Conservation (phyloP, 1,140 invertebrate genomes). For the Heterodera carotae region DNA sequence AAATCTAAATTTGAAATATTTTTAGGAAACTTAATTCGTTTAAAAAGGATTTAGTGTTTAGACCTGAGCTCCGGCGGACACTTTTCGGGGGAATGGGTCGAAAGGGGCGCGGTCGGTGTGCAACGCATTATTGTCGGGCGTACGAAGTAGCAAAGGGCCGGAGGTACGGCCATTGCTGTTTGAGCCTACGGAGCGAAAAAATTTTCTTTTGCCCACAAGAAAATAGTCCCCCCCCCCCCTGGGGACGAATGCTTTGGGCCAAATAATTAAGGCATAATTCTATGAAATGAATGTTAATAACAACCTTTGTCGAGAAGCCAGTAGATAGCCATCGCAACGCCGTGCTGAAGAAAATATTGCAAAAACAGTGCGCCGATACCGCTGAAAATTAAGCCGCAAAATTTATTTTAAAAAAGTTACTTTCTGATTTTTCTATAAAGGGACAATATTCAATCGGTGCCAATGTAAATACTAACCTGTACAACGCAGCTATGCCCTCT, state of each 20-base stretch:
- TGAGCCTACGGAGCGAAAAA: too few species aligned
- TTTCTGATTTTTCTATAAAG: too few species aligned
- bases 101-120: background rate
- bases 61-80: too few species aligned
- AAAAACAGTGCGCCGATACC: constrained; percentile 46
- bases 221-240: too few species aligned
- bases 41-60: too few species aligned
- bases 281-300: background rate
- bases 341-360: constrained; percentile 51
- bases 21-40: too few species aligned
- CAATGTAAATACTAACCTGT: constrained; percentile 11
- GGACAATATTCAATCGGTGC: background rate
- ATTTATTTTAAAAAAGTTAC: background rate
- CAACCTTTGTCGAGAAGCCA: constrained; percentile 26
- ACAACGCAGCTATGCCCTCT: constrained; percentile 43
- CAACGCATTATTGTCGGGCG: too few species aligned
- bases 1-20: background rate
- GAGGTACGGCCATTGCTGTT: too few species aligned
- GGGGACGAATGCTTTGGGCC: too few species aligned
- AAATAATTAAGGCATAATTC: background rate
- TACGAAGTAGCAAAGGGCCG: too few species aligned
- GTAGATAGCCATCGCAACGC: constrained; percentile 31
- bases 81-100: background rate
- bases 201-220: background rate
- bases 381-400: constrained; percentile 29